Percentiles rank a stretch among this genome's conserved stretches.
Conservation (phyloP, 2,888 invertebrate species). For the Drepanosiphum platanoidis region DNA sequence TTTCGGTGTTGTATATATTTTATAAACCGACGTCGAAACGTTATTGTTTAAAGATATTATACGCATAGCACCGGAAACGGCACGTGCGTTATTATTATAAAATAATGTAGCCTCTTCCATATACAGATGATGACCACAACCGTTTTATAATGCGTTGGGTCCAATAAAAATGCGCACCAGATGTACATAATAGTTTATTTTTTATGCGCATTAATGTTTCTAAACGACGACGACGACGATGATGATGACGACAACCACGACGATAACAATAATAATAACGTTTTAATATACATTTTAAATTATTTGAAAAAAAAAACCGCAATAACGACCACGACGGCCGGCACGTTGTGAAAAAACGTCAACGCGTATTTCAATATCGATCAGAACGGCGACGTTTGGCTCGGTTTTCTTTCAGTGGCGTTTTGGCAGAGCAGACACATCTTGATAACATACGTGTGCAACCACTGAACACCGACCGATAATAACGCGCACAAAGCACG, state of each 20-base stretch:
- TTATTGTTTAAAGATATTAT: background rate
- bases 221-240: background rate
- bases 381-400: background rate
- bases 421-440: constrained; percentile 10
- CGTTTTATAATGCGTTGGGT: background rate
- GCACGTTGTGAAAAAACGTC: background rate
- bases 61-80: background rate
- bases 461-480: constrained; percentile 36
- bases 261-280: no score
- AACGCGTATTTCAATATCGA: background rate
- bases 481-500: constrained; percentile 6
- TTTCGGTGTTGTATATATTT: no score
- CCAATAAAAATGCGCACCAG: background rate
- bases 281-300: background rate
- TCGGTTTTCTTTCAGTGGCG: background rate
- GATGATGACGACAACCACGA: background rate
- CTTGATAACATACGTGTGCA: constrained; percentile 32
- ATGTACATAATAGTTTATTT: background rate
- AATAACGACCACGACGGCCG: background rate
- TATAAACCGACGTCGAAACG: no score
- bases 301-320: background rate
- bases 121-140: background rate
- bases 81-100: background rate
- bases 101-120: background rate
- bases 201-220: background rate